Base-by-base conservation (phyloP, 2,113 vertebrate species). In the Trichechus manatus region DNA sequence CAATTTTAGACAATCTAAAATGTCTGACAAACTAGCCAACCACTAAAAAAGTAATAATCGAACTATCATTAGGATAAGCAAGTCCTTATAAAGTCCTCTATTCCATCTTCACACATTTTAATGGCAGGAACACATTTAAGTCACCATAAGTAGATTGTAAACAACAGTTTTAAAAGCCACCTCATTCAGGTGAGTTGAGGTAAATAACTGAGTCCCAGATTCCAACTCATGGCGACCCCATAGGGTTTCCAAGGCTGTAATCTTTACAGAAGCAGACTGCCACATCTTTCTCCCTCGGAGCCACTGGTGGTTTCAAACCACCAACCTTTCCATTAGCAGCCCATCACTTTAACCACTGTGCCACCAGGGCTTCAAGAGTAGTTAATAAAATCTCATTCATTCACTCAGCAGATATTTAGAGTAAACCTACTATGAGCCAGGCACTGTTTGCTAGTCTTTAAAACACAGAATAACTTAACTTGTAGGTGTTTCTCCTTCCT, bases 381-480 rank as follows among this genome's bases (percentile, higher is more conserved):
- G 72, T 56, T 15, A 80, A 75, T 94, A 93, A 72, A 94, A 89
- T 91, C 85, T 39, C 25, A 61, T 91, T 96, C 75, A 96, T 95
- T 96, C 42, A 96, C 50, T 91, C 63, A 85, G 53, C 63, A 93
- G 89, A 84, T 59, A 86, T 77, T 94, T 93, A 79, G 20, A 93
- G 72, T 87, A 95, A 96, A 90, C 77, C 75, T 91, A 87, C 61
- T 87, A 70, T 56, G 78, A 59, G 33, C 20, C 75, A 95, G 53
- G 50, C 23, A 94, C 13, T 77, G 5, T 91, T 95, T 96, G 81
- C 75, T 64, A 96, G 74, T 96, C 47, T 88, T 77, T 93, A 95
- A 97, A 87, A 64, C 63, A 95, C 42, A 96, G n/a, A 42, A n/a
- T 95, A 94, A 92, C 78, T 95, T 97, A 87, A 87, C 31, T 94